Base-by-base conservation (phyloP, 2,888 invertebrate genomes). In the Ferdinandea cuprea region DNA sequence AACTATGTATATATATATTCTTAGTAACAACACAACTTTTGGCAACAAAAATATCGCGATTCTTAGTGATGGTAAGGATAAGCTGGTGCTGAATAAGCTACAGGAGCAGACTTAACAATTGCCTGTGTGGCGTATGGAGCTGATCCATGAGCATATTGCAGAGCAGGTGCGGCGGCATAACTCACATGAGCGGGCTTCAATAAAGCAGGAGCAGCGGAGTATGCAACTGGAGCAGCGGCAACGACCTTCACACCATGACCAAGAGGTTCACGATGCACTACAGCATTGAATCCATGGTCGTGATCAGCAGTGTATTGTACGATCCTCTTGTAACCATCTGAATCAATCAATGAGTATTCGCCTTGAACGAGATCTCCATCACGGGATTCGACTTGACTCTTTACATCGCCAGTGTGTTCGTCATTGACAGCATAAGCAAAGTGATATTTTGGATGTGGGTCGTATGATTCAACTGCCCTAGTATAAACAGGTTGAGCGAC, bases 241-340 rank as follows among this genome's bases (percentile, higher is more conserved):
- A 48, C 48, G n/a, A 50, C 42, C 19, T 76, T 59, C 1, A 46
- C 66, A 32, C n/a, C 40, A 48, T 73, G 37, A n/a, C 42, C 85
- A 44, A 86, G 54, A 37, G 85, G 85, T 42, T 85, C 85, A 66
- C 85, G 85, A n/a, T 80, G 83, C 6, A 86, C 86, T 7, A 85
- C 85, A 42, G 85, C 85, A 7, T 85, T 85, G 42, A 85, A 85
- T 61, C 85, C 85, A 32, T 85, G 72, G 1, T 85, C 66, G 13
- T 89, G 87, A 77, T 91, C 91, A 46, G 90, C 89, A 9, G 88
- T 89, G 87, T 93, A 93, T 71, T 93, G 93, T 0, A 93, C 93
- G 42, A 91, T 92, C 85, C 93, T 92, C 88, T 91, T 92, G 85
- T 92, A 92, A 85, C 93, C 93, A 87, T 93, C 93, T 58, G 93